Base-by-base conservation (phyloP, 2,797 vertebrate species). In the Centropyge bicolor region DNA sequence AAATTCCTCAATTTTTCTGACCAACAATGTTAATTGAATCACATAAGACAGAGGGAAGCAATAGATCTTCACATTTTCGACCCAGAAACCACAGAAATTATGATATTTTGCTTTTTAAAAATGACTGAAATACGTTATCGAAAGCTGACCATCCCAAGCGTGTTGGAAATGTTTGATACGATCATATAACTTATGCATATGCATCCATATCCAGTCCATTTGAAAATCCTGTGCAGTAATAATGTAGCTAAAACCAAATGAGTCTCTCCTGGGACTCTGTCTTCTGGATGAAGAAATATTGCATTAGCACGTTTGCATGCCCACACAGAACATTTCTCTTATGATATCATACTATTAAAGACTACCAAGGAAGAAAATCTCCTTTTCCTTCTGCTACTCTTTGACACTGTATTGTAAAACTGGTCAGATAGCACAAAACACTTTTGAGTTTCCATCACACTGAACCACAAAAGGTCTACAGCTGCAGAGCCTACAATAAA, bases 241-340 rank as follows among this genome's bases (percentile, higher is more conserved):
- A 9, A 12, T 48, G 4, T 0, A n/a, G 24, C 27, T 10, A 13
- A 74, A 74, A 24, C 14, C 13, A 40, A 40, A 48, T 16, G 5
- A 56, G 51, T 48, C 13, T 56, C 41, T 22, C 0, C n/a, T 45
- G 40, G 7, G 60, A 36, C 17, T 51, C 7, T 46, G 5, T 38
- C 45, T 54, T 64, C 27, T 19, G 16, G 11, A 49, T 41, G n/a
- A 40, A 38, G 20, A 55, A 46, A 75, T 59, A 40, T n/a, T 60
- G 55, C 36, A 9, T 55, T 6, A 2, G 10, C 24, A 4, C 48
- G 38, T 51, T 19, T 51, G 20, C 45, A 9, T 41, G 43, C n/a
- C 43, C 36, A 12, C 16, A 22, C 19, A 16, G 24, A 52, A 31
- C 16, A 14, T 60, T 7, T 64, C 24, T 41, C 49, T 9, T 11